Percentiles rank a stretch among this genome's conserved stretches.
phyloP scores from a whole-genome alignment of 2,888 invertebrate species.

The Acleris laterana region DNA sequence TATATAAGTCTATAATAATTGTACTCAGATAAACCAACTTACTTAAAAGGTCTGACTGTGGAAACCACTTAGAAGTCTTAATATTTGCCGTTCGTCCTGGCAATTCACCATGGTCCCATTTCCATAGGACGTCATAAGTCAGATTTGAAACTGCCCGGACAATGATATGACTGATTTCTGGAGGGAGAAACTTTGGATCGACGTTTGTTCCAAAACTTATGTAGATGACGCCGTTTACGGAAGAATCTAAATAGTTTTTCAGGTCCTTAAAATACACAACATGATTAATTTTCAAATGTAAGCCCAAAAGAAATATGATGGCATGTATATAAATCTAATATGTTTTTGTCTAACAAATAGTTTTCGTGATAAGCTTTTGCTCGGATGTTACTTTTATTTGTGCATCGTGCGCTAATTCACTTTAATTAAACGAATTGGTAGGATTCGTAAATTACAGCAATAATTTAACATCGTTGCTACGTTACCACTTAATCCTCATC shows the following conservation, averaged over 20 bases:
- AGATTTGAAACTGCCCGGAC: constrained; percentile 54
- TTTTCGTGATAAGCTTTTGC: too few relatives aligned
- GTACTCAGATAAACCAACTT: constrained; percentile 39
- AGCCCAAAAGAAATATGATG: too few relatives aligned
- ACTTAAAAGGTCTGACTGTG: constrained; percentile 58
- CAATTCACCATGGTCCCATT: constrained; percentile 50
- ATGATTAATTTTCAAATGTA: too few relatives aligned
- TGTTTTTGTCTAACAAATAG: too few relatives aligned
- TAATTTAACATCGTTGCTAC: too few relatives aligned
- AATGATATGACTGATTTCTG: constrained; percentile 43
- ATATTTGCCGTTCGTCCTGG: constrained; percentile 52
- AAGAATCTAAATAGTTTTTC: constrained; percentile 52
- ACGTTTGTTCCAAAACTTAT: constrained; percentile 46
- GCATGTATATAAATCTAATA: too few relatives aligned
- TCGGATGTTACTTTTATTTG: too few relatives aligned
- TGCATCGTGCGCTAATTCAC: too few relatives aligned
- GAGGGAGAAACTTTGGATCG: constrained; percentile 48
- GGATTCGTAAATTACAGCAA: too few relatives aligned
- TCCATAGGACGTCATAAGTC: constrained; percentile 65
- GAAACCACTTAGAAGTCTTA: constrained; percentile 56
- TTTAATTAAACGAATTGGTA: too few relatives aligned
- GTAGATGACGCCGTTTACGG: constrained; percentile 55
- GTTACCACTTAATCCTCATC: too few relatives aligned
- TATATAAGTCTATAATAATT: too few relatives aligned
- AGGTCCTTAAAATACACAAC: constrained; percentile 54